Base-by-base conservation (phyloP, 2,888 invertebrate species). In the Eledona agricola region DNA sequence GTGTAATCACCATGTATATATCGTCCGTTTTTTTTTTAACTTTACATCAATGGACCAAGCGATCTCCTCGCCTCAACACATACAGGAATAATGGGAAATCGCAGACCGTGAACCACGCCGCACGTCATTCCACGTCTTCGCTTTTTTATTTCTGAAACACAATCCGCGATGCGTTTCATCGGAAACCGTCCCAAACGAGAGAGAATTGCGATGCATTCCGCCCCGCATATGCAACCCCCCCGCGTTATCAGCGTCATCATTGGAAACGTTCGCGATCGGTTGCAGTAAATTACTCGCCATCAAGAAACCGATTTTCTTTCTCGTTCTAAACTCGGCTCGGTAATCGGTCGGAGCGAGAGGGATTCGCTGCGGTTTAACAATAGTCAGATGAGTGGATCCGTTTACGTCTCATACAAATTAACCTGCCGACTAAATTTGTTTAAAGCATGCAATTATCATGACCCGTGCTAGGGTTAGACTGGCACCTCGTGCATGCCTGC, bases 401-500 rank as follows among this genome's bases (percentile, higher is more conserved):
- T 70, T 71, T 69, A 70, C 69, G 72, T 72, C 70, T 67, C 72
- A 65, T 73, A 74, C 72, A 74, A 75, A 75, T 75, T 75, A 75
- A 73, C 71, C 71, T 72, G 71, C 72, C 70, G 71, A 64, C 72
- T 72, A 74, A 76, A 76, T 75, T 75, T 71, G 74, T 73, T 73
- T 72, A 72, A 72, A 71, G 70, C 76, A 76, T 76, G 76, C 76
- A 76, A 76, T 76, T 76, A 76, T 72, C 70, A 61, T 66, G 65
- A 63, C 58, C 72, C 69, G 75, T 74, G 71, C 75, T 71, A 71
- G 72, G 69, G 63, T 46, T 63, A 62, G 60, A 58, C 72, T 72
- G 74, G 74, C 72, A 75, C 74, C 66, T 65, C 64, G 60, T 61
- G 60, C 63, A 61, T 60, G 59, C 55, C 50, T n/a, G n/a, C n/a